Conservation (phyloP, 37 sponge, comb jelly and placozoan species). For the Ephydatia muelleri region DNA sequence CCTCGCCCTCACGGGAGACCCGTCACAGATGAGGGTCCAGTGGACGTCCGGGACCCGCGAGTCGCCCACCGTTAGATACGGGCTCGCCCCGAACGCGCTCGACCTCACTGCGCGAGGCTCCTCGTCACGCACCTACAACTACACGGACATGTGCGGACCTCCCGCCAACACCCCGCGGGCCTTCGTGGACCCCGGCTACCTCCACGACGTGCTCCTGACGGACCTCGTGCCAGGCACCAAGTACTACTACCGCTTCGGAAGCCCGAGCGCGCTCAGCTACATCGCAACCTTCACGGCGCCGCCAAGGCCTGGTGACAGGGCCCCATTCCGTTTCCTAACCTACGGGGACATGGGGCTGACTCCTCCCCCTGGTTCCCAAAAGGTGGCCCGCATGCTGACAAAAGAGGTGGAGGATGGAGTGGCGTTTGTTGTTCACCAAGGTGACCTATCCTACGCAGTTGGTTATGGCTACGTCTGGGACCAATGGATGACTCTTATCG, state of each 20-base stretch:
- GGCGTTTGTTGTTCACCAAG: conserved; percentile 41
- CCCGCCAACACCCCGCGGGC: conserved; percentile 29
- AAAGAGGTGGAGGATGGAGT: conserved; percentile 29
- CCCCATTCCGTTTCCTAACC: conserved; percentile 22
- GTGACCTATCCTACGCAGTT: conserved; percentile 57
- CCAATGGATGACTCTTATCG: conserved; percentile 50
- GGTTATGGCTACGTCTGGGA: conserved; percentile 57
- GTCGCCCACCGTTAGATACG: conserved; percentile 46
- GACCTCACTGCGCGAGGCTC: conserved; percentile 25
- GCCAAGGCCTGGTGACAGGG: neutral
- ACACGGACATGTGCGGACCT: conserved; percentile 56
- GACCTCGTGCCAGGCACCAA: conserved; percentile 30
- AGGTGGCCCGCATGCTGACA: neutral
- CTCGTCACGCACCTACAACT: conserved; percentile 39
- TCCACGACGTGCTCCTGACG: conserved; percentile 55
- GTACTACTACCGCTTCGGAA: conserved; percentile 49
- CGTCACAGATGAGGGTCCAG: conserved; percentile 56
- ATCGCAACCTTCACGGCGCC: conserved; percentile 22
- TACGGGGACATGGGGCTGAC: conserved; percentile 60
- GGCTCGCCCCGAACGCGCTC: neutral
- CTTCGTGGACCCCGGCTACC: conserved; percentile 54
- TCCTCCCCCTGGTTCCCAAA: conserved; percentile 11
- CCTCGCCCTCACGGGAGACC: conserved; percentile 53
- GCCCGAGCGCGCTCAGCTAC: conserved; percentile 11
- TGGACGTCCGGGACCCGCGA: conserved; percentile 40